Evolutionary conservation across 2,888 invertebrate genomes (phyloP).

Genomic region (Campoletis raptor): DNA sequence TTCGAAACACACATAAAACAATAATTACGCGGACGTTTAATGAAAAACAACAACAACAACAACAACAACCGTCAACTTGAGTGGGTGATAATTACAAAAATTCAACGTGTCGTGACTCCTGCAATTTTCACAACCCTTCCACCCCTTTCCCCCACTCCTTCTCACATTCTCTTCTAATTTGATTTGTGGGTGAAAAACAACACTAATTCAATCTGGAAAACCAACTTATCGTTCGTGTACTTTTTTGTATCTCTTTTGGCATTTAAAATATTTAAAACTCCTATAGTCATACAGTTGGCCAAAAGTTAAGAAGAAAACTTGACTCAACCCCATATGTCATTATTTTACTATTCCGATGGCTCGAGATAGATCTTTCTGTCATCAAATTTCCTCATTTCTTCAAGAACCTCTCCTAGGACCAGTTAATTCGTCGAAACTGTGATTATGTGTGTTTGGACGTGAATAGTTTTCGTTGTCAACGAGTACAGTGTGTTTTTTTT

Average conservation of each 20-base stretch:
- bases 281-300: background rate
- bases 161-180: background rate
- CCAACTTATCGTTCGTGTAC: background rate
- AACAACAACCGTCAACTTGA: background rate
- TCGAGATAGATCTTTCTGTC: background rate
- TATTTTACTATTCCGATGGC: background rate
- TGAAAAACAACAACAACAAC: background rate
- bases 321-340: background rate
- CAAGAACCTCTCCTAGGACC: background rate
- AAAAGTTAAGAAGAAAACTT: background rate
- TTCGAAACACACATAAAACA: background rate
- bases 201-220: background rate
- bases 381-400: background rate
- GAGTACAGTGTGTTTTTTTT: constrained; percentile 44
- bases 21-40: background rate
- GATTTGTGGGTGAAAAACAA: background rate
- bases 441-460: constrained; percentile 64
- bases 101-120: constrained; percentile 3
- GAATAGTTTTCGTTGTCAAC: constrained; percentile 37
- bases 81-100: constrained; percentile 28
- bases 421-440: constrained; percentile 18
- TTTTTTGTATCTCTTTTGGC: background rate
- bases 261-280: background rate
- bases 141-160: background rate
- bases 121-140: background rate